Base-by-base conservation (phyloP, 1,140 invertebrate species). In the Rhagoletis zephyria region DNA sequence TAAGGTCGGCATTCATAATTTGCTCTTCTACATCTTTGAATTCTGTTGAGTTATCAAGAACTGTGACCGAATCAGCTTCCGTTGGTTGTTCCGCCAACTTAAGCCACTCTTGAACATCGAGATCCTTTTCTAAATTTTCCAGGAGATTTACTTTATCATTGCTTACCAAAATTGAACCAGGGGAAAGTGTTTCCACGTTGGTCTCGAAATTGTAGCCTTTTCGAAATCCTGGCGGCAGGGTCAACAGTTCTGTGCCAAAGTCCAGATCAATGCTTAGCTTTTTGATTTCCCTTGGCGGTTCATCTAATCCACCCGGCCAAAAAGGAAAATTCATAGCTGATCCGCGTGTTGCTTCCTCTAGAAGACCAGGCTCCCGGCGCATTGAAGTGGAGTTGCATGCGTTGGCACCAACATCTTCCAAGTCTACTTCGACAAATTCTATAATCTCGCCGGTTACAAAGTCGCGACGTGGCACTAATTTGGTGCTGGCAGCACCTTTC, bases 371-470 rank as follows among this genome's bases (percentile, higher is more conserved):
- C 88, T 95, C 94, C 89, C 96, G 93, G 59, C 93, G 94, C 93
- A 97, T 94, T 4, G 96, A 97, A 93, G 96, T 95, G 0, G 96
- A 97, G 93, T 97, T 97, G 90, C 94, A 95, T 1, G 95, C 94
- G 89, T 95, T 96, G 88, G 95, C 94, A 3, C 95, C 95, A 89
- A 94, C 94, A 89, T 95, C 94, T 88, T 94, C 91, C 7, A 95
- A 89, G 61, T 93, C 90, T 5, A 96, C 94, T 93, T 97, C 97
- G 88, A 94, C 93, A 93, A 96, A 96, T 19, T 95, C 94, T 0
- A 95, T 91, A 48, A 97, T 94, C 89, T 95, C 92, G 2, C 97
- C 97, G 30, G 95, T 97, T 42, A 95, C 94, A 6, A 95, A 94
- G 93, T 97, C 95, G 87, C 97, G 93, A 89, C 95, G 94, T 56